Evolutionary conservation across 2,888 invertebrate genomes (phyloP), one percentile per base, ranked within the genome.

Genomic region (Agonopterix subpropinquella): DNA sequence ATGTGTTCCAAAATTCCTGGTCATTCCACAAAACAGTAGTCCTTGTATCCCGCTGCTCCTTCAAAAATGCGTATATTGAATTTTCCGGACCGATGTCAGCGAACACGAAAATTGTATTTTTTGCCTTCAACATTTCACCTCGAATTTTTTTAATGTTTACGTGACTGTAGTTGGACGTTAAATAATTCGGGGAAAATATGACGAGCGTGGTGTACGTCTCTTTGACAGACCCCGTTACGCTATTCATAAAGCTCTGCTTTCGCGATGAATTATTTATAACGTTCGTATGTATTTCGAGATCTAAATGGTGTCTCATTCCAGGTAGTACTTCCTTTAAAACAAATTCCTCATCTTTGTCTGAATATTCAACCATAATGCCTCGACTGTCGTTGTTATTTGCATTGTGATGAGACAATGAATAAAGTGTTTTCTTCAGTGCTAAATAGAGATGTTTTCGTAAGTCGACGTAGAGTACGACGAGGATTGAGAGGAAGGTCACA

Each of bases 111-210:
- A 87, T 62, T 15, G 82, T 80, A 45, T 83, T 74, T 58, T 70
- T 72, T 44, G 75, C 69, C 56, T 78, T 79, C 53, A 76, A 64
- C 82, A 87, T 83, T 65, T 82, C 76, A 13, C 72, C 76, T 41
- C 77, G 77, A 58, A 87, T 86, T 67, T 80, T 81, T 64, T 80
- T 85, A 61, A 87, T 85, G 53, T 80, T 80, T 46, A 86, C 78
- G 43, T 85, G 74, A 57, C 77, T 77, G 62, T 83, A 87, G 52
- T 70, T 69, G 48, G 79, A 73, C 58, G 70, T 77, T 69, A 86
- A 71, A 59, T 80, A 86, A 66, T 83, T 85, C 11, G 81, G 78
- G 5, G 86, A 80, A 61, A 87, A 87, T 53, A 87, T 66, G 37
- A 85, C 75, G 36, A 85, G 53, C 11, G 64, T 69, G 8, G 68